Conservation (phyloP, 2,113 vertebrate genomes). For the Tricholaema leucomelas region DNA sequence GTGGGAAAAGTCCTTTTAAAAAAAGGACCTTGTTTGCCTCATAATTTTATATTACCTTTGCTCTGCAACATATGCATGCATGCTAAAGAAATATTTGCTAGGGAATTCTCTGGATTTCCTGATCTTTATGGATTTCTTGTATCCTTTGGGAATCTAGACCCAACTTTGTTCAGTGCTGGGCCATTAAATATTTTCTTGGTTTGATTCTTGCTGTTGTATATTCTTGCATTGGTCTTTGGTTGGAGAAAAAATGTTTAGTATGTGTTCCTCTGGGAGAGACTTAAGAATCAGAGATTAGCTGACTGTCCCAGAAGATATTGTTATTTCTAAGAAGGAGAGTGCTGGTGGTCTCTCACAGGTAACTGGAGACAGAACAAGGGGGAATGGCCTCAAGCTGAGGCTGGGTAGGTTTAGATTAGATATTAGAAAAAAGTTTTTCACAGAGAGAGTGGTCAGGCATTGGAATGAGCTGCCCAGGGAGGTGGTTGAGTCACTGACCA, state of each 20-base stretch:
- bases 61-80: neutral
- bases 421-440: too few relatives aligned
- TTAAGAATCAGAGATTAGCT: neutral
- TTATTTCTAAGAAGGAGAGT: neutral
- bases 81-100: neutral
- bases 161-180: neutral
- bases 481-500: too few relatives aligned
- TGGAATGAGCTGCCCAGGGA: too few relatives aligned
- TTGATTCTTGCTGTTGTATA: neutral
- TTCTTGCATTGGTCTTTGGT: neutral
- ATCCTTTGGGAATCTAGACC: neutral
- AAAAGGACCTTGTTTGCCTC: neutral
- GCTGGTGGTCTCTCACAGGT: too few relatives aligned
- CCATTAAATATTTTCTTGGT: neutral
- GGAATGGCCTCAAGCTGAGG: too few relatives aligned
- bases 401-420: too few relatives aligned
- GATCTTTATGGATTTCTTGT: neutral
- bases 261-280: neutral
- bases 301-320: neutral
- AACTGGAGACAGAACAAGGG: too few relatives aligned
- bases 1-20: neutral
- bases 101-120: neutral
- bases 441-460: too few relatives aligned
- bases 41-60: neutral
- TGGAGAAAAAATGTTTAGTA: neutral